phyloP scores from a whole-genome alignment of 2,113 vertebrate species.

The Crotalus horridus region DNA sequence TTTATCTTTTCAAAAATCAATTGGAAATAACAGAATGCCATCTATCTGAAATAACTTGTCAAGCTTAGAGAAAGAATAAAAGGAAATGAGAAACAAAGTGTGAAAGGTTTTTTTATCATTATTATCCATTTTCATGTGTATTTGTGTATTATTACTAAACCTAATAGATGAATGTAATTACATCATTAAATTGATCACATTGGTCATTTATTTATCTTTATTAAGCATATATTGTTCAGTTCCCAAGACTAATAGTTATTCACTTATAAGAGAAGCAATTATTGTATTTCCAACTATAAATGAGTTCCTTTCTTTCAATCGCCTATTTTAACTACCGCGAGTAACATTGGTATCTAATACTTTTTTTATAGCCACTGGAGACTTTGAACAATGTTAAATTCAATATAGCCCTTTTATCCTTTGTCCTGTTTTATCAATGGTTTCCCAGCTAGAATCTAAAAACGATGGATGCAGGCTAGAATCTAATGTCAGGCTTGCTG shows the following conservation, averaged over 20 bases:
- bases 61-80: conserved; percentile 22
- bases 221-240: neutral
- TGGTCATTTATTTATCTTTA: conserved; percentile 10
- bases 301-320: conserved; percentile 48
- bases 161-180: neutral
- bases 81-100: conserved; percentile 29
- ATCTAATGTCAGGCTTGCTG: conserved; percentile 63
- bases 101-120: conserved; percentile 8
- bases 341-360: conserved; percentile 48
- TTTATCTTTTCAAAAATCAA: neutral
- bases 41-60: conserved; percentile 20
- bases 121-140: conserved; percentile 29
- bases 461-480: conserved; percentile 59
- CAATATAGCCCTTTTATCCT: conserved; percentile 62
- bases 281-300: conserved; percentile 55
- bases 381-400: conserved; percentile 59
- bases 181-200: neutral
- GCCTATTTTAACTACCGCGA: conserved; percentile 52
- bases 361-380: conserved; percentile 47
- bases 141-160: conserved; percentile 31
- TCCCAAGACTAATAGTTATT: conserved; percentile 33
- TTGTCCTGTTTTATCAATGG: conserved; percentile 65
- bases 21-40: neutral
- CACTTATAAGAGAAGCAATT: conserved; percentile 41
- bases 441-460: conserved; percentile 65